Evolutionary conservation across 2,888 invertebrate species (phyloP), one percentile per base, ranked within the genome.

Genomic region (Dendrolimus pini): DNA sequence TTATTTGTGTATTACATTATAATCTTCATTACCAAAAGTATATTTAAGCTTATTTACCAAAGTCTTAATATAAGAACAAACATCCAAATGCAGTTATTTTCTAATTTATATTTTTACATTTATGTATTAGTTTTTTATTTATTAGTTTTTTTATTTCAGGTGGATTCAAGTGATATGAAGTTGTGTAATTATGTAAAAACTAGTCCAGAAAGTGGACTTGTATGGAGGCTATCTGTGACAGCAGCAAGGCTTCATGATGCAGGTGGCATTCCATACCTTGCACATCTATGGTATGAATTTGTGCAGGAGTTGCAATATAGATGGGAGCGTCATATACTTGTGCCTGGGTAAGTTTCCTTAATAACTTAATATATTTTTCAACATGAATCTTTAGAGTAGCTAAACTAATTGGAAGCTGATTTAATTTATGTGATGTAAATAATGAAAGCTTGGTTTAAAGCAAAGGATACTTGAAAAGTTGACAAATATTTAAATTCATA

Each of bases 261-360:
- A 53, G 93, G 96, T 18, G 96, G 96, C 1, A 94, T 96, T 7
- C 91, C 94, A 0, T 94, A 95, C 56, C 91, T 98, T 58, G 96
- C 97, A 0, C 97, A 98, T 75, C 80, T 99, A 12, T 99, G 99
- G 99, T 96, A 96, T 71, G 98, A 98, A 78, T 96, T 99, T 75
- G 93, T 96, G 0, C 94, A 97, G 69, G 97, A 98, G 80, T 93
- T 99, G 78, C 93, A 98, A 62, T 96, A 95, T 74, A 92, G 98
- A 41, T 98, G 98, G 96, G 98, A 99, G 71, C 94, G 94, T 70
- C 93, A 93, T 57, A 92, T 95, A 61, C 75, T 91, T 52, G 93
- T 98, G 66, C 95, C 96, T 30, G 97, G 97, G 97, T 97, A 84
- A 95, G 96, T 94, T 30, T 6, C 30, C 30, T 30, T 30, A 30